These are phyloP conservation scores for Poecilia wingei DNA, from an alignment of 2,797 vertebrate genomes.

Conservation along the genomic window DNA sequence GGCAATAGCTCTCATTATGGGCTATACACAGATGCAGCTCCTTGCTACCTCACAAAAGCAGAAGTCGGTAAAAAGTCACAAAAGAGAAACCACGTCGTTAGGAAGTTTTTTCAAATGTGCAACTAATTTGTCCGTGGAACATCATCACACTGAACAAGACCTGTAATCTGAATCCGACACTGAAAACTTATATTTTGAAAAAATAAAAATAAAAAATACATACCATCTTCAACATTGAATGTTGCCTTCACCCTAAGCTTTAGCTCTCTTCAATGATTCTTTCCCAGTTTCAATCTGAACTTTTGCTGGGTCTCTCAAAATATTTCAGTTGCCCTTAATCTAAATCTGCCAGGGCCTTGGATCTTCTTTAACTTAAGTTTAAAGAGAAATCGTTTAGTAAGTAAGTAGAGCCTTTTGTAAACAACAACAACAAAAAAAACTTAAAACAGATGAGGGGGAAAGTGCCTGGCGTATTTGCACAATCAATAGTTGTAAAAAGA, in stretches of 20 bases:
- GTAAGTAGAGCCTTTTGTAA: neutral
- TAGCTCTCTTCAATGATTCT: neutral
- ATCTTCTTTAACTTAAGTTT: neutral
- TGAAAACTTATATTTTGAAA: neutral
- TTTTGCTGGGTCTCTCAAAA: neutral
- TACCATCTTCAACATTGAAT: neutral
- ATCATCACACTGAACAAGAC: neutral
- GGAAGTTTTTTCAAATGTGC: conserved; percentile 16
- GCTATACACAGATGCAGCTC: conserved; percentile 48
- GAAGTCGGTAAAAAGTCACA: conserved; percentile 56
- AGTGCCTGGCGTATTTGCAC: neutral
- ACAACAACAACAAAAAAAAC: neutral
- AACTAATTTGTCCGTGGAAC: neutral
- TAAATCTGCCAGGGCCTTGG: neutral
- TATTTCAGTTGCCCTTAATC: neutral
- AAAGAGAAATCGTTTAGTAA: neutral
- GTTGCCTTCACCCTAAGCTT: neutral
- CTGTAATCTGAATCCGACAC: neutral
- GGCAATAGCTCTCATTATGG: conserved; percentile 50
- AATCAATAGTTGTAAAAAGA: neutral
- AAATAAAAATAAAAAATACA: neutral
- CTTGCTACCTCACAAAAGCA: conserved; percentile 23
- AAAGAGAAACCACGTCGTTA: conserved; percentile 65
- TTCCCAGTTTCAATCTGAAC: neutral
- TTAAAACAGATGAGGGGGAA: neutral